Evolutionary conservation across 2,888 invertebrate genomes (phyloP), one percentile per base, ranked within the genome.

Genomic region (Calameuta filiformis): DNA sequence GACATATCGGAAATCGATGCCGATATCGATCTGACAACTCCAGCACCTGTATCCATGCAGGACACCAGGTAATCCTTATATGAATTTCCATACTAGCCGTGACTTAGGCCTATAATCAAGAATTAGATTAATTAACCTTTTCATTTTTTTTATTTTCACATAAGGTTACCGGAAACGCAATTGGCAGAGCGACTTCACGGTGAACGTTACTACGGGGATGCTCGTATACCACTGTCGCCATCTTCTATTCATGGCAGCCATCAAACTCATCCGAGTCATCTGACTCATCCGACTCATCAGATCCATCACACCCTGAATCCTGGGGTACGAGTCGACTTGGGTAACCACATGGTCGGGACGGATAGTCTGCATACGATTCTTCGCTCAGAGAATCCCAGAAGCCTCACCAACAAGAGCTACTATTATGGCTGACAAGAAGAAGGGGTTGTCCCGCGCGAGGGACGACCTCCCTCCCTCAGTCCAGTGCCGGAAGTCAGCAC

Each of bases 1-100:
- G 96, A 97, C 91, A 96, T 97, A 92, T 97, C 96, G 85, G 97
- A 97, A 92, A 95, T 96, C 71, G 96, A 96, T 91, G 96, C 95
- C 73, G 96, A 96, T 87, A 96, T 96, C 79, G 96, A 95, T 89
- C 94, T 96, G 83, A 95, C 95, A 75, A 95, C 95, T 56, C 94
- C 95, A 4, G 94, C 94, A 33, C 95, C 95, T 11, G 93, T 94
- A 11, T 94, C 91, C 68, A 89, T 91, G 89, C 91, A 90, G 79
- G 90, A 91, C 78, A 86, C 90, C 3, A 89, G 90, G 91, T 91
- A 81, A 84, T 76, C 74, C 23, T 56, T 40, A 40, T 40, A 15
- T 0, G 4, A 40, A 15, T 40, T 31, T 30, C 11, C 30, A 0
- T 11, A 69, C 15, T 30, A 31, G 3, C 11, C 12, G 0, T 11